A percentile compares a stretch with the other conserved stretches of the same genome.
Evolutionary conservation across 2,797 vertebrate genomes (phyloP).

Genomic region (Crenuchus spilurus): DNA sequence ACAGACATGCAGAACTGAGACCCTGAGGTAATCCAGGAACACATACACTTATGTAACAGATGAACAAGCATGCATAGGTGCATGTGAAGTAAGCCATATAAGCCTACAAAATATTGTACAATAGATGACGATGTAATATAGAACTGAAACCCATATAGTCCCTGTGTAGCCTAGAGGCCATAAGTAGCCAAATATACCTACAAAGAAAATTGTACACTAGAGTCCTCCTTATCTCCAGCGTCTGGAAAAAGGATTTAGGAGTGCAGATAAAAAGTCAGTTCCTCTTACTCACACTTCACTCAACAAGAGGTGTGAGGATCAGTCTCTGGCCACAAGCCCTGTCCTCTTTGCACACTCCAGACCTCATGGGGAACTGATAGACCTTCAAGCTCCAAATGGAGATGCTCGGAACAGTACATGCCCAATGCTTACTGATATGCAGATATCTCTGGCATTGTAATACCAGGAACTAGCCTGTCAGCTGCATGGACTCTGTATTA

Average conservation of each 20-base stretch:
- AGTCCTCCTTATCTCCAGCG: background rate
- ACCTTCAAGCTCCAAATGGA: background rate
- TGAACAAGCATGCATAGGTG: background rate
- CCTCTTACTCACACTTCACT: conserved; percentile 12
- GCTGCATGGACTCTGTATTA: background rate
- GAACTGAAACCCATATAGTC: background rate
- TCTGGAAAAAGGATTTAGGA: background rate
- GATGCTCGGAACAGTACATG: too few relatives aligned
- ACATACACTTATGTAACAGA: background rate
- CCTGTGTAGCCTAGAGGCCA: background rate
- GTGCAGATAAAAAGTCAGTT: background rate
- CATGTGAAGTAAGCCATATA: background rate
- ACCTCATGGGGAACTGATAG: background rate
- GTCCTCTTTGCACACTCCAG: background rate
- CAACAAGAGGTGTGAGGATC: conserved; percentile 3
- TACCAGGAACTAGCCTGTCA: background rate
- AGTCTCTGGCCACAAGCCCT: background rate
- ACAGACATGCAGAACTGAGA: conserved; percentile 13
- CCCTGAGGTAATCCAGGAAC: background rate
- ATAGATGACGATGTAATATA: background rate
- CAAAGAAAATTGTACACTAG: background rate
- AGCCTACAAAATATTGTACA: background rate
- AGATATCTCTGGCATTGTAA: background rate
- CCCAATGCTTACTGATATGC: background rate
- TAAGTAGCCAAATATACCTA: background rate